Base-by-base conservation (phyloP, 2,113 vertebrate species). In the Corythornis cristatus region DNA sequence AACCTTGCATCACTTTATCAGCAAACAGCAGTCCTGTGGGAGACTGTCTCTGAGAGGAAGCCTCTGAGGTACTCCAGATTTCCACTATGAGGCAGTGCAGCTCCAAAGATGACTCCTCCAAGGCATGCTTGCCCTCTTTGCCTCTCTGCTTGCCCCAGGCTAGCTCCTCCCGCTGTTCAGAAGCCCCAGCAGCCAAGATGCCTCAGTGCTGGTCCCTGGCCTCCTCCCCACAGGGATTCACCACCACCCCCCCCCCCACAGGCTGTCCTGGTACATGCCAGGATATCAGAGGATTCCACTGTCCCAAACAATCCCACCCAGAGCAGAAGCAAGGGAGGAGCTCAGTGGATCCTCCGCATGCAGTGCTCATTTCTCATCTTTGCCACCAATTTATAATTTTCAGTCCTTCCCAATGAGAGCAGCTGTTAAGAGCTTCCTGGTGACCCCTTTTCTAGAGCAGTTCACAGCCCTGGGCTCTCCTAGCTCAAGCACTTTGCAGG, bases 31-130 rank as follows among this genome's bases (percentile, higher is more conserved):
- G 48, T 50, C 48, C 48, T 50, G 48, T 50, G 22, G 6, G 48
- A 12, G 48, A 22, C 21, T 46, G 46, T 12, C 22, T 67, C 37
- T 19, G 17, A 50, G 37, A 60, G 26, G 40, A 60, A 9, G 3
- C 5, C 57, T 67, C 28, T 42, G 5, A n/a, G 16, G 14, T 78
- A 68, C 91, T 65, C 0, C 0, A 83, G 9, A 31, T 56, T 77
- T 85, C 96, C 93, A 93, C 93, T 89, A 75, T 0, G 88, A 73
- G 93, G 94, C 94, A 91, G 75, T 40, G 40, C 67, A 91, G 79
- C 82, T 88, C 78, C 75, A 80, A 68, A 75, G 21, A n/a, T 31
- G 28, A 53, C 22, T 35, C 31, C 5, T 58, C 9, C 6, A 8
- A 45, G 64, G 1, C 4, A 13, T 15, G 14, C 16, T 15, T 31